These are phyloP conservation scores for Anagyrus pseudococci DNA, from an alignment of 2,888 invertebrate species.

Conservation along the genomic window DNA sequence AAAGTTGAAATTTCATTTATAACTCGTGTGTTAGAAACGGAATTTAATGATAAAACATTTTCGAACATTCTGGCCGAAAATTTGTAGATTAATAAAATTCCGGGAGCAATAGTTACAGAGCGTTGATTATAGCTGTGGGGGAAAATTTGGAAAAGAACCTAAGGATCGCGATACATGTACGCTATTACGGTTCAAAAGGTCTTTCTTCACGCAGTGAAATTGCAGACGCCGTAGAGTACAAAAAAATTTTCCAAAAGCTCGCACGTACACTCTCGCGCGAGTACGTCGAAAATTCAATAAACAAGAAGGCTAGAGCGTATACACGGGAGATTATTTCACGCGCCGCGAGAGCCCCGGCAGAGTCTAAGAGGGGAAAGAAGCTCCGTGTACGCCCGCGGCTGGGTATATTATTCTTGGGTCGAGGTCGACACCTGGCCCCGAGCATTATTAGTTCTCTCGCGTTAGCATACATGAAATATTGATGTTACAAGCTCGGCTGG, in stretches of 20 bases:
- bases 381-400: neutral
- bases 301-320: conserved; percentile 19
- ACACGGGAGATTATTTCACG: no score
- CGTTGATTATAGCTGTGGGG: neutral
- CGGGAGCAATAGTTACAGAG: neutral
- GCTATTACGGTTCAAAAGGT: no score
- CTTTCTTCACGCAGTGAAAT: no score
- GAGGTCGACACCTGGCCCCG: conserved; percentile 48
- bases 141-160: no score
- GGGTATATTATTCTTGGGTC: conserved; percentile 59
- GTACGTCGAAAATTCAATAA: conserved; percentile 37
- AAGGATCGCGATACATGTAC: no score
- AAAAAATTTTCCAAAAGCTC: conserved; percentile 34
- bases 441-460: conserved; percentile 61
- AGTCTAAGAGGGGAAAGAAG: no score
- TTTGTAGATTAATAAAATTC: neutral
- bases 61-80: neutral
- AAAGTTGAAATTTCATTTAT: no score
- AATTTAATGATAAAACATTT: no score
- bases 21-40: no score
- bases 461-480: conserved; percentile 63
- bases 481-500: conserved; percentile 48
- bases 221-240: conserved; percentile 1
- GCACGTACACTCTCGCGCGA: conserved; percentile 38
- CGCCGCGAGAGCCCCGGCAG: no score